Evolutionary conservation across 2,888 invertebrate genomes (phyloP).

Genomic region (Eupithecia dodoneata): DNA sequence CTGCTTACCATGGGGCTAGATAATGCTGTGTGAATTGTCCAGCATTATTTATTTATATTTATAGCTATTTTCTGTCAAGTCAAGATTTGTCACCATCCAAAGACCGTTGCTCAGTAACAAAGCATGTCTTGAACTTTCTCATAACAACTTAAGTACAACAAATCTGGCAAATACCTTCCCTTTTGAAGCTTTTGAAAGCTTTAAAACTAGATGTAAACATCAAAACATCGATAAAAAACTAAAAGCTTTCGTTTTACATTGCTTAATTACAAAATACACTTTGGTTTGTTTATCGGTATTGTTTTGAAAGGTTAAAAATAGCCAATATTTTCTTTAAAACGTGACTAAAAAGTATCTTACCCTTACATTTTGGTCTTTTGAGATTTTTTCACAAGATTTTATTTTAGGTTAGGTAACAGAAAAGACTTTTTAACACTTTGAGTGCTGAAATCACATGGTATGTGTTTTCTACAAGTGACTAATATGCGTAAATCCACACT

Average conservation of each 20-base stretch:
- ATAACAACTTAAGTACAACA: not conserved
- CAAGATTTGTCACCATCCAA: not conserved
- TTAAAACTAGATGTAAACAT: constrained; percentile 48
- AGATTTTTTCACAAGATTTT: not conserved
- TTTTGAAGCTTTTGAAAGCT: constrained; percentile 40
- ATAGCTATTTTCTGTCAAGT: not conserved
- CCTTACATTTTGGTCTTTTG: not conserved
- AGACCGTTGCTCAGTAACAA: not conserved
- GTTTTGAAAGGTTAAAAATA: constrained; percentile 13
- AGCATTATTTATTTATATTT: too few relatives aligned
- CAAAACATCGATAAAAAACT: constrained; percentile 54
- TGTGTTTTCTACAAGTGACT: too few relatives aligned
- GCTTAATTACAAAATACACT: constrained; percentile 51
- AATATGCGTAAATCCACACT: too few relatives aligned
- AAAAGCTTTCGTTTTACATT: constrained; percentile 53
- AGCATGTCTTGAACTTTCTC: not conserved
- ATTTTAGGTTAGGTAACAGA: too few relatives aligned
- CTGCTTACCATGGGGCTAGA: too few relatives aligned
- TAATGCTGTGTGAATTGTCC: too few relatives aligned
- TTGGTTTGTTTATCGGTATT: constrained; percentile 49
- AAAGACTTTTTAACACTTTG: too few relatives aligned
- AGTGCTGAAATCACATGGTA: too few relatives aligned
- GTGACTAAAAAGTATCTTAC: not conserved
- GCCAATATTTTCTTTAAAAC: constrained; percentile 1
- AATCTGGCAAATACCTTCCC: not conserved